These are phyloP conservation scores for Listronotus bonariensis DNA, from an alignment of 1,140 invertebrate species.

Conservation along the genomic window DNA sequence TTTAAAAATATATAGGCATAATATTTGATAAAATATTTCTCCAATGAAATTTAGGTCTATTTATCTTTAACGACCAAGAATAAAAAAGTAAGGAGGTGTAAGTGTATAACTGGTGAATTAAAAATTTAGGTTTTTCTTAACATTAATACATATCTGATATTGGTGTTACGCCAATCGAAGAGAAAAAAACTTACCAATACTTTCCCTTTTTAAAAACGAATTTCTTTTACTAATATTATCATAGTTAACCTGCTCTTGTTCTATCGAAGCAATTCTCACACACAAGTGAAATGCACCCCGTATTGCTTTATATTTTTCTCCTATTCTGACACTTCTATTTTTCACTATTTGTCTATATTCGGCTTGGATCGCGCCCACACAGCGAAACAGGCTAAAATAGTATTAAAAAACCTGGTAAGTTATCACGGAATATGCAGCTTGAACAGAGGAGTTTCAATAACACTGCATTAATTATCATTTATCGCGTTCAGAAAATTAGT, in stretches of 20 bases:
- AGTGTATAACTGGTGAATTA: no score
- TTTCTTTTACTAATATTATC: no score
- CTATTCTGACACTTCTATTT: slow-evolving; percentile 59
- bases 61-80: no score
- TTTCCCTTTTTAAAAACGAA: no score
- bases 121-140: no score
- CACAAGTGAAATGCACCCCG: slow-evolving; percentile 47
- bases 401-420: slow-evolving; percentile 58
- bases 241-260: no score
- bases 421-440: slow-evolving; percentile 56
- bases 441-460: slow-evolving; percentile 55
- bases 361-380: slow-evolving; percentile 57
- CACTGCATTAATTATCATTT: slow-evolving; percentile 49
- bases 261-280: slow-evolving; percentile 6
- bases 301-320: slow-evolving; percentile 56
- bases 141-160: background rate
- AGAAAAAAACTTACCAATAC: no score
- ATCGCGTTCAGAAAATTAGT: slow-evolving; percentile 1
- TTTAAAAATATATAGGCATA: no score
- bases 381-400: slow-evolving; percentile 58
- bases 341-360: slow-evolving; percentile 58
- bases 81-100: no score
- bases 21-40: no score
- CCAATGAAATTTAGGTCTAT: no score
- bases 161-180: no score